These are phyloP conservation scores for Parauchenoglanis ngamensis DNA, from an alignment of 2,797 vertebrate genomes.

Conservation along the genomic window DNA sequence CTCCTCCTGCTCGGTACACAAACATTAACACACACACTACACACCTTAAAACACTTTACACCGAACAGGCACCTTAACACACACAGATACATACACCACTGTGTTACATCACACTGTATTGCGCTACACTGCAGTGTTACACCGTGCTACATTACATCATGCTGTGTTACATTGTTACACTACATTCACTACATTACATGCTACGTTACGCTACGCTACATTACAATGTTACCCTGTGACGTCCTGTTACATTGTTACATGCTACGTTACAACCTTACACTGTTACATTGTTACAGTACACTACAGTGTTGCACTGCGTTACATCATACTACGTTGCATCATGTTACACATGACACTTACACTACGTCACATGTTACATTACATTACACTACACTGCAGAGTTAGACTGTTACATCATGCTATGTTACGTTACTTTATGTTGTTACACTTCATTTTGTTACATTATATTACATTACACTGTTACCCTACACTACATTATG, in stretches of 20 bases:
- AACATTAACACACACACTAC: neutral
- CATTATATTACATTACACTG: too few relatives aligned
- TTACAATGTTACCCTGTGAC: neutral
- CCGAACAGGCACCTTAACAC: neutral
- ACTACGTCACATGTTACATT: neutral
- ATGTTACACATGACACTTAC: too few relatives aligned
- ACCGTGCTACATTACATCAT: neutral
- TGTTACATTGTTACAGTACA: too few relatives aligned
- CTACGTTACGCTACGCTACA: too few relatives aligned
- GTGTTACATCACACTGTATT: neutral
- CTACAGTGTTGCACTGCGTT: neutral
- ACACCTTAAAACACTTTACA: neutral
- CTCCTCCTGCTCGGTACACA: slow-evolving; percentile 89
- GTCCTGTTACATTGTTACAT: too few relatives aligned
- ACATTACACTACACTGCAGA: neutral
- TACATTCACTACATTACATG: neutral
- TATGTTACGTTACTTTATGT: neutral
- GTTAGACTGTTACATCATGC: neutral
- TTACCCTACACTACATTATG: too few relatives aligned
- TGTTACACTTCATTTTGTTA: too few relatives aligned
- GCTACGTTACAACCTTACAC: too few relatives aligned
- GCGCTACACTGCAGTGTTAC: neutral
- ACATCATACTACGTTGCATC: neutral
- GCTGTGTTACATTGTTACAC: neutral
- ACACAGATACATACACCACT: neutral